Conservation (phyloP, 2,113 vertebrate species). For the Vidua macroura region DNA sequence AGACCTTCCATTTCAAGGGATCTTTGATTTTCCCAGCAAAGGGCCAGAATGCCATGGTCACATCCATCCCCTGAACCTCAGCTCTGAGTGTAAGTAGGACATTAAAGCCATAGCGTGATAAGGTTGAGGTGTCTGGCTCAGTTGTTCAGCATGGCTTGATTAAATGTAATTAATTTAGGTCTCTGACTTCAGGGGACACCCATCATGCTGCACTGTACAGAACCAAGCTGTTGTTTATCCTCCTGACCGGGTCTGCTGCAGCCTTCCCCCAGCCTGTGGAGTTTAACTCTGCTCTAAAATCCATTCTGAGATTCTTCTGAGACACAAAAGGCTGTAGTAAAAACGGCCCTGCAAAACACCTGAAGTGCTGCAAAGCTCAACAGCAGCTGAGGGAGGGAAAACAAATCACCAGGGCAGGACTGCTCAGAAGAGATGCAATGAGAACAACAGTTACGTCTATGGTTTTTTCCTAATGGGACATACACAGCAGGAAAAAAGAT, state of each 20-base stretch:
- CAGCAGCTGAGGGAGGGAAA: neutral
- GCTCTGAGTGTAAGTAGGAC: slow-evolving; percentile 45
- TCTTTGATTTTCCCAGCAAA: slow-evolving; percentile 64
- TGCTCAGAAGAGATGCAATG: neutral
- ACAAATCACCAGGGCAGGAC: neutral
- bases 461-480: neutral
- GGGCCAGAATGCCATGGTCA: slow-evolving; percentile 39
- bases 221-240: slow-evolving; percentile 66
- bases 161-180: slow-evolving; percentile 71
- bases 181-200: slow-evolving; percentile 71
- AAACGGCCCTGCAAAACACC: neutral
- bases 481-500: neutral
- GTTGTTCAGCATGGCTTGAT: slow-evolving; percentile 67
- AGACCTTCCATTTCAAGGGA: slow-evolving; percentile 42
- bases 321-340: neutral
- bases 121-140: slow-evolving; percentile 48
- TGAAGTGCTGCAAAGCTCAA: neutral
- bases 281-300: neutral
- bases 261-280: neutral
- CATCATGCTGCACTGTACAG: slow-evolving; percentile 35
- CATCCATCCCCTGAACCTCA: slow-evolving; percentile 38
- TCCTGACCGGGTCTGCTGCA: slow-evolving; percentile 2
- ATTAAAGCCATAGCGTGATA: slow-evolving; percentile 40
- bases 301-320: neutral
- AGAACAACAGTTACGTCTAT: neutral